Conservation (phyloP, 2,888 invertebrate genomes). For the Poecilus cupreus region DNA sequence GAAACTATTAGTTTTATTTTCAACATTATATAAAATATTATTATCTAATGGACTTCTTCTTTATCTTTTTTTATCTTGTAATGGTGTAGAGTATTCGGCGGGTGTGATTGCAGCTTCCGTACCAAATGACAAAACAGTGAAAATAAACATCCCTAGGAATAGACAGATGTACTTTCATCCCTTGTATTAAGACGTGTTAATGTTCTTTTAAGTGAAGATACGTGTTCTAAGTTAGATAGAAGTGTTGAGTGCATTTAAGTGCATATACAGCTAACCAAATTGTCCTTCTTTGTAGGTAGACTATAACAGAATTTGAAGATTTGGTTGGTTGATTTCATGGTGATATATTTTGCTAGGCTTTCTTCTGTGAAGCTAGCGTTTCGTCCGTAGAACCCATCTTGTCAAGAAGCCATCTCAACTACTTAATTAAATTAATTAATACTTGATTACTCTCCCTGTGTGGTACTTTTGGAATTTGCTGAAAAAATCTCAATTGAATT, state of each 20-base stretch:
- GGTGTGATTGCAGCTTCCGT: not conserved
- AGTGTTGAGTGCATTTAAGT: constrained; percentile 53
- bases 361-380: too few species aligned
- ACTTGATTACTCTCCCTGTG: constrained; percentile 15
- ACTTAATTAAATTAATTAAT: constrained; percentile 9
- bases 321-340: too few species aligned
- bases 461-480: not conserved
- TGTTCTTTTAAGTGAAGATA: constrained; percentile 55
- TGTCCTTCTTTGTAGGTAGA: not conserved
- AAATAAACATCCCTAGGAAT: constrained; percentile 46
- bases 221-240: constrained; percentile 22
- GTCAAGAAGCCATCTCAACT: not conserved
- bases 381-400: too few species aligned
- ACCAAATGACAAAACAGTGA: constrained; percentile 40
- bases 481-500: not conserved
- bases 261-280: constrained; percentile 27
- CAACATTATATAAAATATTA: too few species aligned
- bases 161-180: constrained; percentile 50
- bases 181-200: constrained; percentile 25
- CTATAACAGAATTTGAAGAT: too few species aligned
- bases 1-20: too few species aligned
- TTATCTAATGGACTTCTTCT: too few species aligned
- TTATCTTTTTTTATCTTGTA: too few species aligned
- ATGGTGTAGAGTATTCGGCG: too few species aligned
- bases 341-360: not conserved